phyloP scores from a whole-genome alignment of 2,113 vertebrate genomes.

The Cromileptes altivelis region DNA sequence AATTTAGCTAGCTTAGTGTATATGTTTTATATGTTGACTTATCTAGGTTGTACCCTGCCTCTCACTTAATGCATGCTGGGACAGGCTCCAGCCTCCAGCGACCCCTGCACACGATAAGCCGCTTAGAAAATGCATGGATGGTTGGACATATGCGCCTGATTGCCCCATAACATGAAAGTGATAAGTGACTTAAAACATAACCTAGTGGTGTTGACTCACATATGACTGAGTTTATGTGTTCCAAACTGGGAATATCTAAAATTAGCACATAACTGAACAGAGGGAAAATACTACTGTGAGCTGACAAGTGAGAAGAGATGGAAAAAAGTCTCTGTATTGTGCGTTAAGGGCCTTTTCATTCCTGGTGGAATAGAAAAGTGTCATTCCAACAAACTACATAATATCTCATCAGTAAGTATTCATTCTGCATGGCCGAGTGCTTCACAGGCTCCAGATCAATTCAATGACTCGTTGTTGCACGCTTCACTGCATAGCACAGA shows the following conservation, averaged over 20 bases:
- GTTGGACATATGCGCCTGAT: conserved; percentile 15
- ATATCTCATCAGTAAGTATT: conserved; percentile 66
- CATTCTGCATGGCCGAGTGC: conserved; percentile 51
- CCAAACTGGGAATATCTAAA: conserved; percentile 10
- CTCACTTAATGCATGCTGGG: conserved; percentile 26
- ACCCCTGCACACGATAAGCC: conserved; percentile 10
- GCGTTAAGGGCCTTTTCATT: conserved; percentile 24
- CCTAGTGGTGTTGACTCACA: background rate
- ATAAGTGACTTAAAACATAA: conserved; percentile 20
- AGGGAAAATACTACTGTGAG: conserved; percentile 5
- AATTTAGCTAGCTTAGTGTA: background rate
- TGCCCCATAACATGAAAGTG: background rate
- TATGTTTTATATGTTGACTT: background rate
- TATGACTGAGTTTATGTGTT: background rate
- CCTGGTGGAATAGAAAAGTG: conserved; percentile 27
- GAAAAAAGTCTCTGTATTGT: background rate
- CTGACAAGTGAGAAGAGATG: conserved; percentile 17
- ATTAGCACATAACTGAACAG: background rate
- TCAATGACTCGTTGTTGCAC: conserved; percentile 34
- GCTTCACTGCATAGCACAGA: conserved; percentile 26
- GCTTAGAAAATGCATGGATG: conserved; percentile 8
- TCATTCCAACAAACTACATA: conserved; percentile 41
- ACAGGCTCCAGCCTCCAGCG: background rate
- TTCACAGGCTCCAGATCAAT: conserved; percentile 41
- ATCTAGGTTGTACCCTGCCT: background rate